These are phyloP conservation scores for Montifringilla adamsi DNA, from an alignment of 2,113 vertebrate species.

Conservation along the genomic window DNA sequence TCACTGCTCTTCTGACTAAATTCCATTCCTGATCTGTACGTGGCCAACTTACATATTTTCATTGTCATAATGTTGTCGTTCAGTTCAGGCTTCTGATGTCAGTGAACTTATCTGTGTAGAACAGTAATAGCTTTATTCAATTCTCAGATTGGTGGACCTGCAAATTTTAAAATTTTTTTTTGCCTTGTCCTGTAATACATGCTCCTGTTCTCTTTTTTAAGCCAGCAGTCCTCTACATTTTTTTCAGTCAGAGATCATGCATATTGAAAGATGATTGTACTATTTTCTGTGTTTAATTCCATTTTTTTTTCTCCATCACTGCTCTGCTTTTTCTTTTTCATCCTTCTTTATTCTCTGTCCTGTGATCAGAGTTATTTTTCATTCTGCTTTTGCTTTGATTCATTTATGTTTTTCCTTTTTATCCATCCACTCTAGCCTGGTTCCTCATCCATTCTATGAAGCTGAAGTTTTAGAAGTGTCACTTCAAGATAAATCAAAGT, in stretches of 20 bases:
- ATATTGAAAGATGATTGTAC: background rate
- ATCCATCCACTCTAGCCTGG: background rate
- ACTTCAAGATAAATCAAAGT: background rate
- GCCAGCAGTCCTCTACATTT: background rate
- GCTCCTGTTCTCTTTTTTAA: background rate
- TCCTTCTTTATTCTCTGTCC: background rate
- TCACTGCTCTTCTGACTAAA: background rate
- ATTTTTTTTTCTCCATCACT: background rate
- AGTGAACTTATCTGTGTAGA: background rate
- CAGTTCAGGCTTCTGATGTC: background rate
- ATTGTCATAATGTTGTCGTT: background rate
- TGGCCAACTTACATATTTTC: background rate
- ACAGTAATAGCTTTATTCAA: background rate
- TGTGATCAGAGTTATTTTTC: background rate
- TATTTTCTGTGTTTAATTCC: background rate
- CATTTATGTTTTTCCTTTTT: background rate
- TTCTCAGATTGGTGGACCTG: background rate
- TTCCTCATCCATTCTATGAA: background rate
- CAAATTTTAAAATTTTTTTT: background rate
- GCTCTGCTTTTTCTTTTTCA: background rate
- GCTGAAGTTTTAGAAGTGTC: background rate
- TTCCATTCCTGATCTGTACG: background rate
- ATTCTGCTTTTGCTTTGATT: background rate
- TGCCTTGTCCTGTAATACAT: background rate
- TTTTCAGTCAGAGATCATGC: background rate